These are phyloP conservation scores for Malacoctenus gilli DNA, from an alignment of 2,797 vertebrate genomes.

Conservation along the genomic window DNA sequence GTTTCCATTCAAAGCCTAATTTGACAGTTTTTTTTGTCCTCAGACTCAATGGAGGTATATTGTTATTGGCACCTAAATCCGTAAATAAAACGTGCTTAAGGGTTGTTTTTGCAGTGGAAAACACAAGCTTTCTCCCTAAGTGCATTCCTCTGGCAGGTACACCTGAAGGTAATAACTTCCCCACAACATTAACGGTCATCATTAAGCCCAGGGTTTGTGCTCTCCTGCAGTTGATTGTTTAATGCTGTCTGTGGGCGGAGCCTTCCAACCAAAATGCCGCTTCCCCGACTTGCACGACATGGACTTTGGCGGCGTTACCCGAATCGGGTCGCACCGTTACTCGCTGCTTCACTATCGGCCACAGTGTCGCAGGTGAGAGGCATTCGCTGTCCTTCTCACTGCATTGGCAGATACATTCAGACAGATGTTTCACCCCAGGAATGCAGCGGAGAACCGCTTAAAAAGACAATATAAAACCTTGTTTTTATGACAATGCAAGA, in stretches of 20 bases:
- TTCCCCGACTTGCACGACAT: background rate
- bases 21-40: conserved; percentile 44
- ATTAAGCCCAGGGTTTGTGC: background rate
- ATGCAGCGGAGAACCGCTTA: conserved; percentile 23
- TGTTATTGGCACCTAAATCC: conserved; percentile 13
- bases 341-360: background rate
- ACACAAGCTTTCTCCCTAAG: background rate
- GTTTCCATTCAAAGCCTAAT: conserved; percentile 44
- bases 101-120: background rate
- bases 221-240: conserved; percentile 5
- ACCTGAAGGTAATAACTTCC: background rate
- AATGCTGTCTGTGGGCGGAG: conserved; percentile 13
- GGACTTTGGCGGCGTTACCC: background rate
- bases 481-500: conserved; percentile 12
- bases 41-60: conserved; percentile 1
- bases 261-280: background rate
- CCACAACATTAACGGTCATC: background rate
- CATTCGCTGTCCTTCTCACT: conserved; percentile 3
- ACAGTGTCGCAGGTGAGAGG: background rate
- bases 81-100: too few species aligned
- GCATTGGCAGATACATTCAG: conserved; percentile 7
- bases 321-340: background rate
- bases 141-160: background rate
- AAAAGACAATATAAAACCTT: conserved; percentile 14
- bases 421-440: conserved; percentile 37